A percentile compares a stretch with the other conserved stretches of the same genome.
phyloP scores from a whole-genome alignment of 1,140 invertebrate species.

The Euwallacea fornicatus region DNA sequence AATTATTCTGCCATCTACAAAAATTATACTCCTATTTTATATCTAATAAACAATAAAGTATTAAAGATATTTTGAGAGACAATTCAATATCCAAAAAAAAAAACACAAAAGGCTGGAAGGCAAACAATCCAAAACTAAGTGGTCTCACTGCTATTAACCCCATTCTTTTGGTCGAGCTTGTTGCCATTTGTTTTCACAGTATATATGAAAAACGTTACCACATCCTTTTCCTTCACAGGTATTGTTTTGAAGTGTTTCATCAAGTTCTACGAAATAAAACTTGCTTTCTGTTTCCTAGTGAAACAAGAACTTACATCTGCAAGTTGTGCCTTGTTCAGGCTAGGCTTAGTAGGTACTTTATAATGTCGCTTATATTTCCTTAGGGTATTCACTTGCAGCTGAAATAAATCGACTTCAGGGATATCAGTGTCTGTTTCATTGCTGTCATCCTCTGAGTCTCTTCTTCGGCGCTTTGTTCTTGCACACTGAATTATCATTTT shows the following conservation, averaged over 20 bases:
- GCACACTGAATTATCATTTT: conserved; percentile 94
- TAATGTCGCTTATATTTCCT: conserved; percentile 91
- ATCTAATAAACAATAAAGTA: conserved; percentile 27
- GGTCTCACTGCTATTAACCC: conserved; percentile 63
- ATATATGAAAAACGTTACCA: conserved; percentile 94
- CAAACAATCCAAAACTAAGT: conserved; percentile 51
- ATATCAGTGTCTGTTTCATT: conserved; percentile 84
- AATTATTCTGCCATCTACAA: conserved; percentile 22
- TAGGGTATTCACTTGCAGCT: conserved; percentile 90
- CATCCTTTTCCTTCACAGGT: conserved; percentile 91
- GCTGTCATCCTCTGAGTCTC: conserved; percentile 91
- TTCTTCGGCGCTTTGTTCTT: conserved; percentile 78
- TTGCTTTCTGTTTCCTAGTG: neutral
- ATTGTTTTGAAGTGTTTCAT: conserved; percentile 95
- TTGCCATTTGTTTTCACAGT: conserved; percentile 94
- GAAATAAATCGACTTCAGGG: conserved; percentile 90
- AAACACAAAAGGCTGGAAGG: too few relatives aligned
- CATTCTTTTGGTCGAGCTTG: conserved; percentile 88
- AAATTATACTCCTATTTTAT: conserved; percentile 19
- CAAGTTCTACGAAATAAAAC: conserved; percentile 70
- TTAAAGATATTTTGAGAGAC: neutral
- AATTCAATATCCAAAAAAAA: too few relatives aligned
- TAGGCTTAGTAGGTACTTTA: conserved; percentile 86
- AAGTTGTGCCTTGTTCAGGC: conserved; percentile 91
- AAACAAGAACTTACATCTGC: conserved; percentile 81